Base-by-base conservation (phyloP, 2,113 vertebrate species). In the Pelmatolapia mariae region DNA sequence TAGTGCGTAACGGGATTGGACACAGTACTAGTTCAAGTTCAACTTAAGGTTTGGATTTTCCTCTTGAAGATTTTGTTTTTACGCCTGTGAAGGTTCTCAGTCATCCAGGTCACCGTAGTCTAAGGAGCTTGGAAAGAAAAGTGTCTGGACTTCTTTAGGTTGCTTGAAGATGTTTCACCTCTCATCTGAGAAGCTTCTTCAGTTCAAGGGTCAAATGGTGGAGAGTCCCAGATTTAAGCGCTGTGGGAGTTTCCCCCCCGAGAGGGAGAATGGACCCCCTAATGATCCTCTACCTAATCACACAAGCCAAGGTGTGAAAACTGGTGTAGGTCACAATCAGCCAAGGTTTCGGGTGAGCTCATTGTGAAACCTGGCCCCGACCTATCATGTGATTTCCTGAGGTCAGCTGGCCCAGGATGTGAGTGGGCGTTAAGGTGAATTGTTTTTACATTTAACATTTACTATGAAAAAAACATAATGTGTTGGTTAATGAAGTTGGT, bases 301-400 rank as follows among this genome's bases (percentile, higher is more conserved):
- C 56, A 2, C 1, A 1, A 59, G 13, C 26, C 26, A 29, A 59
- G 26, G 26, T 59, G 56, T 59, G 56, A 59, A 59, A 59, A 31
- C 0, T 0, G 56, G 26, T 31, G 56, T 31, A 59, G 56, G 56
- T 59, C 56, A 59, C 56, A 59, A 31, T 59, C 2, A 31, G 56
- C 15, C 56, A 31, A 0, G 26, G 56, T 59, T 59, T 59, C 0
- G 2, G 26, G 56, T 59, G 57, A 0, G 15, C 26, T 59, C 24
- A 16, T 29, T 29, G 56, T 59, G 56, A 59, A 29, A 5, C 24
- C 56, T 0, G 0, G 7, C 13, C 24, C 24, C 0, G 0, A 5
- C 56, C 56, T 16, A 29, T 0, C 54, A 8, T 50, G 47, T 19
- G 8, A 9, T 59, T 59, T 59, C 24, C 8, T 59, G 56, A 16